Evolutionary conservation across 2,113 vertebrate species (phyloP), one percentile per base, ranked within the genome.

Genomic region (Prionailurus bengalensis): DNA sequence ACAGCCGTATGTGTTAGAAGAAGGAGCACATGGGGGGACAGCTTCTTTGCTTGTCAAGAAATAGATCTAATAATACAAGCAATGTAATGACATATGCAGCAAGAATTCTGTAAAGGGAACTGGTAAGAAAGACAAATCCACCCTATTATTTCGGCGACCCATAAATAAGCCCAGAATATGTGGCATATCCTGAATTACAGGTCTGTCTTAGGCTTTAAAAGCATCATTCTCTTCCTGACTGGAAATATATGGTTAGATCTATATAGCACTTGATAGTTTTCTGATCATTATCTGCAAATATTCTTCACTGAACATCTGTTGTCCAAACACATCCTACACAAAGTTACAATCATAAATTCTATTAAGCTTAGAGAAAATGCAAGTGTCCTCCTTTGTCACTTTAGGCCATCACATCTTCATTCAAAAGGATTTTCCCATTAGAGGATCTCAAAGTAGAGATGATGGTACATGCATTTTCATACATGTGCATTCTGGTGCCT

Each of bases 181-280:
- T 51, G 65, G 36, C 19, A 58, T 83, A 96, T 9, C 6, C 5
- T 76, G 85, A 96, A 93, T 55, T 89, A 89, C 33, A 97, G 94
- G 93, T 95, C 48, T 85, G 76, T 95, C 76, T 91, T 76, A 93
- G 71, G 7, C 88, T 93, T 51, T 15, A 74, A 89, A 96, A 91
- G 65, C 39, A 94, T 51, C 7, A 4, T 83, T 90, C 23, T 83
- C 66, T 74, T 68, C 23, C 39, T 94, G 68, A 81, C 19, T 45
- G n/a, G 70, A 53, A 73, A 74, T 25, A 66, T 0, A 36, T 58
- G 55, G 39, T 31, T 96, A 84, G 51, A 65, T 27, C n/a, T 51
- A 91, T 51, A 91, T 86, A 95, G 42, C 76, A 94, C 53, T 70
- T 88, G 53, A 25, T 48, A 61, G 10, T 95, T 91, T 97, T 90